A percentile compares a stretch with the other conserved stretches of the same genome.
These are phyloP conservation scores for Rhinatrema bivittatum DNA, from an alignment of 2,797 vertebrate genomes.

Conservation along the genomic window DNA sequence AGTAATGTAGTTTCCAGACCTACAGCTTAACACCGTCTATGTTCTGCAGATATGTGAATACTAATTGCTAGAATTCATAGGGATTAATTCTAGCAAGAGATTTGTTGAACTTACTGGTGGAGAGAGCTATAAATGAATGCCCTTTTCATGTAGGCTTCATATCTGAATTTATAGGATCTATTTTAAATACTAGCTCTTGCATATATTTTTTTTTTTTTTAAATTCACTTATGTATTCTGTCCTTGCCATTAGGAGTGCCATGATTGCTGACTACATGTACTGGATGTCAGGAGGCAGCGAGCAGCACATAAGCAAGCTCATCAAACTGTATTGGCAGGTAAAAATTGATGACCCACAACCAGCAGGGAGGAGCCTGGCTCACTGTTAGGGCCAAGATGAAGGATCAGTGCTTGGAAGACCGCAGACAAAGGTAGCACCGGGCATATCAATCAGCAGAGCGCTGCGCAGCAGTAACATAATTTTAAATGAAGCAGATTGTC, in stretches of 20 bases:
- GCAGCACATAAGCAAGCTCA: conserved; percentile 63
- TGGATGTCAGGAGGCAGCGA: conserved; percentile 56
- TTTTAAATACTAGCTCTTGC: conserved; percentile 6
- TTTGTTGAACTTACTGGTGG: too few species aligned
- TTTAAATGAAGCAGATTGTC: conserved; percentile 59
- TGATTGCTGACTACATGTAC: conserved; percentile 74
- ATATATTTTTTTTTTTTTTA: conserved; percentile 31
- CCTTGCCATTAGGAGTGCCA: conserved; percentile 58
- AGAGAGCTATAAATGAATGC: too few species aligned
- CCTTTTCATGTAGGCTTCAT: too few species aligned
- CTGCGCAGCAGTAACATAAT: conserved; percentile 37
- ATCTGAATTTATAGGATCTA: too few species aligned
- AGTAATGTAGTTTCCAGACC: background rate
- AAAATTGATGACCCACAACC: conserved; percentile 54
- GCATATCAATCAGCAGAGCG: conserved; percentile 65
- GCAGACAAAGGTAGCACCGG: conserved; percentile 55
- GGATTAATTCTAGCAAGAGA: too few species aligned
- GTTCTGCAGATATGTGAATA: too few species aligned
- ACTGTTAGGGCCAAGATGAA: conserved; percentile 64
- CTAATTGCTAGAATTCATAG: too few species aligned
- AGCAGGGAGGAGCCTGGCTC: conserved; percentile 36
- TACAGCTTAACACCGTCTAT: too few species aligned
- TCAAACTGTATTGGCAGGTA: conserved; percentile 88
- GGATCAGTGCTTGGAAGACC: conserved; percentile 72
- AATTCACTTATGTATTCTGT: conserved; percentile 36